Percentiles rank a stretch among this genome's conserved stretches.
Evolutionary conservation across 2,888 invertebrate species (phyloP).

Genomic region (Heliconius aoede): DNA sequence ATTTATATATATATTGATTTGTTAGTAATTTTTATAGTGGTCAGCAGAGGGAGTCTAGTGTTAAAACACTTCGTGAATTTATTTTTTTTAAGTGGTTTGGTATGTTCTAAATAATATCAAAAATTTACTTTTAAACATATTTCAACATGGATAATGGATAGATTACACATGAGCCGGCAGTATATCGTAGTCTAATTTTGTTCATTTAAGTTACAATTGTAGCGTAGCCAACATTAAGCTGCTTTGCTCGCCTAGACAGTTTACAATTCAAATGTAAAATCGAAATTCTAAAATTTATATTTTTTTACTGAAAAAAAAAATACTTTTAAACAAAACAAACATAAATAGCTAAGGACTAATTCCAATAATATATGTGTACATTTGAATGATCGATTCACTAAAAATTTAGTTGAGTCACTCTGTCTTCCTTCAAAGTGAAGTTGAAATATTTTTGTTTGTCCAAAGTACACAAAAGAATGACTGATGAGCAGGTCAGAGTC

Average conservation of each 20-base stretch:
- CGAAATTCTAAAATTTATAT: not conserved
- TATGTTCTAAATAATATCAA: not conserved
- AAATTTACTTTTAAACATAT: not conserved
- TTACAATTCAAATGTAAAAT: not conserved
- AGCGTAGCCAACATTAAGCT: not conserved
- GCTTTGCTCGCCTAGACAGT: not conserved
- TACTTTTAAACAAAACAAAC: not conserved
- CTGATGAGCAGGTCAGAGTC: slow-evolving; percentile 62
- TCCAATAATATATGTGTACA: not conserved
- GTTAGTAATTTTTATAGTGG: not conserved
- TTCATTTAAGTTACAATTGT: not conserved
- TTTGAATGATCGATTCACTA: slow-evolving; percentile 28
- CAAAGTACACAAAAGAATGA: slow-evolving; percentile 64
- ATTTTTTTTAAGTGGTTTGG: not conserved
- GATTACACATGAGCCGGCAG: not conserved
- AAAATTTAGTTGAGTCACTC: slow-evolving; percentile 43
- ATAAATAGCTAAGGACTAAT: not conserved
- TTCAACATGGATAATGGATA: not conserved
- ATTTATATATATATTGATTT: not conserved
- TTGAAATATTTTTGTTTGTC: slow-evolving; percentile 50
- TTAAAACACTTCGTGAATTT: too few relatives aligned
- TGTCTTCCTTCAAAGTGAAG: slow-evolving; percentile 46
- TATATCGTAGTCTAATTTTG: not conserved
- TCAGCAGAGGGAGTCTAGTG: too few relatives aligned
- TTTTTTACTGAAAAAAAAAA: not conserved